Evolutionary conservation across 2,797 vertebrate genomes (phyloP), one percentile per base, ranked within the genome.

Genomic region (Sebastiscus albofasciatus): DNA sequence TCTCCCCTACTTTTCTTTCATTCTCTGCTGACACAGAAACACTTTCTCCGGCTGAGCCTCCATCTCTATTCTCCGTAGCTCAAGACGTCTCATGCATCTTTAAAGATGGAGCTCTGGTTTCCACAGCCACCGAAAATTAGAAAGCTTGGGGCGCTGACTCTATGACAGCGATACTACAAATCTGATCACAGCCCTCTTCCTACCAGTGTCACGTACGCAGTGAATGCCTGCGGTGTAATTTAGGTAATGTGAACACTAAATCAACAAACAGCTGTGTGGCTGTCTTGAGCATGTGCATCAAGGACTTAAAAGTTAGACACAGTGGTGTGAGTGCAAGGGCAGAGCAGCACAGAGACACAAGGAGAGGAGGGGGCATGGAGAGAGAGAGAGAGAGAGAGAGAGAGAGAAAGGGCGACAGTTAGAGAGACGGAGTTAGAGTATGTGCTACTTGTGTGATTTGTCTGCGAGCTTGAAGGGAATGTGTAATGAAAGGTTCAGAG

Each of bases 51-150:
- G 52, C 75, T 39, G 46, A 64, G 84, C 58, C 58, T 88, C 81
- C 68, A 49, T 81, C 64, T 56, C 83, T 72, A 39, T 71, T 71
- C 68, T 77, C 81, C 79, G 65, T 77, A 86, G 81, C 89, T 91
- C 71, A 89, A 92, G 87, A 86, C 29, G 86, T 83, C 90, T 95
- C 94, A 95, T 96, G 87, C 92, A 96, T 95, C 90, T 95, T 96
- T 96, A 93, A 96, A 90, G 86, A 93, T 20, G 58, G 75, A 71
- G 91, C 89, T 96, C 94, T 79, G 86, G 94, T 96, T 96, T 92
- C 96, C 75, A 26, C 72, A 85, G 75, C 77, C 58, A 20, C 68
- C 8, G 77, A 87, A 92, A 83, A 92, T 90, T 80, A 88, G 82
- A 81, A 86, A 65, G 68, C 86, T 72, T 2, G 29, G 26, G 36